A percentile compares a stretch with the other conserved stretches of the same genome.
Conservation (phyloP, 2,797 vertebrate genomes). For the Gobio occitaniae region DNA sequence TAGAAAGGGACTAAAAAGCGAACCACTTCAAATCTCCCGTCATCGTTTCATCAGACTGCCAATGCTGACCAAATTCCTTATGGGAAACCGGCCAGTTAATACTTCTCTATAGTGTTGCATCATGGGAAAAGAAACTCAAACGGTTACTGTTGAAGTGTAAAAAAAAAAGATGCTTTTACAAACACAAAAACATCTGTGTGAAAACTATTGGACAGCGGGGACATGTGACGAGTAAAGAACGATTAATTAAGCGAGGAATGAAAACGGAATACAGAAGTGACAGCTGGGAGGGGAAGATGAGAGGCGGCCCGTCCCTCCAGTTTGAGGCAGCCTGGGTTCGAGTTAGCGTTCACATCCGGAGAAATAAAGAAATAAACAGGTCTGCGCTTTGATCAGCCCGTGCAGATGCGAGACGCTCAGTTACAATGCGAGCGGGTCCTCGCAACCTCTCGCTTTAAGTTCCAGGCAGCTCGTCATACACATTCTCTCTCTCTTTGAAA, state of each 20-base stretch:
- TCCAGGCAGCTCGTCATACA: slow-evolving; percentile 63
- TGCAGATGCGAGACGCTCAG: slow-evolving; percentile 72
- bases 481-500: slow-evolving; percentile 8
- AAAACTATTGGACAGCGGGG: slow-evolving; percentile 11
- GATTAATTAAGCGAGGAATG: slow-evolving; percentile 38
- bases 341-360: slow-evolving; percentile 22
- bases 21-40: slow-evolving; percentile 44
- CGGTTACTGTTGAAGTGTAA: background rate
- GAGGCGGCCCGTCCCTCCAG: slow-evolving; percentile 39
- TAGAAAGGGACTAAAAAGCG: slow-evolving; percentile 45
- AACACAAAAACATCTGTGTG: slow-evolving; percentile 12
- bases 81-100: background rate
- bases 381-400: slow-evolving; percentile 71
- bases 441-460: slow-evolving; percentile 42
- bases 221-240: slow-evolving; percentile 14
- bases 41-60: slow-evolving; percentile 7
- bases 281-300: slow-evolving; percentile 69
- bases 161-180: background rate
- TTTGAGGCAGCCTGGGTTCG: slow-evolving; percentile 34
- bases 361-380: slow-evolving; percentile 69
- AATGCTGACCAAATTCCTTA: background rate
- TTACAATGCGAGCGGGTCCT: slow-evolving; percentile 3
- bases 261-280: slow-evolving; percentile 61
- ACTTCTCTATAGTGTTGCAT: slow-evolving; percentile 1
- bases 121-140: slow-evolving; percentile 16